Percentiles rank a stretch among this genome's conserved stretches.
phyloP scores from a whole-genome alignment of 2,113 vertebrate species.

The Cyprinodon variegatus region DNA sequence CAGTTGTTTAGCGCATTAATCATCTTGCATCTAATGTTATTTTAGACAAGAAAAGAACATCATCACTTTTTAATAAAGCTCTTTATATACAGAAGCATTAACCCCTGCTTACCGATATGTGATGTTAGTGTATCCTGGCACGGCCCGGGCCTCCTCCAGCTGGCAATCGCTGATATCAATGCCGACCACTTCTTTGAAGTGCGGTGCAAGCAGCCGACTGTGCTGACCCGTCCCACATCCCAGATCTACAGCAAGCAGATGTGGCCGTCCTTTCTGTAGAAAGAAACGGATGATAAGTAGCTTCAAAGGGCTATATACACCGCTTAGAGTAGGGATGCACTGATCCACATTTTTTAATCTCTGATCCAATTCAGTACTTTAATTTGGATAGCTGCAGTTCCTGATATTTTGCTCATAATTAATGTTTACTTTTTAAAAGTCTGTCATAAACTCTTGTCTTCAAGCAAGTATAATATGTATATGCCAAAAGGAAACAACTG shows the following conservation, averaged over 20 bases:
- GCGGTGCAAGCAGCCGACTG: slow-evolving; percentile 61
- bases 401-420: no score
- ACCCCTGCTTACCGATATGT: slow-evolving; percentile 78
- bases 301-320: no score
- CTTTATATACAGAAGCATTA: not conserved
- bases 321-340: no score
- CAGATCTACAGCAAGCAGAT: slow-evolving; percentile 76
- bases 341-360: no score
- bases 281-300: not conserved
- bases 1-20: not conserved
- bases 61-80: not conserved
- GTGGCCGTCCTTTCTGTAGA: slow-evolving; percentile 68
- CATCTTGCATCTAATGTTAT: not conserved
- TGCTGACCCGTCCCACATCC: slow-evolving; percentile 81
- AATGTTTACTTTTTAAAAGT: no score
- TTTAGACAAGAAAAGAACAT: not conserved
- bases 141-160: slow-evolving; percentile 68
- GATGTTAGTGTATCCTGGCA: slow-evolving; percentile 64
- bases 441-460: no score
- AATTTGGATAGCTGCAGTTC: no score
- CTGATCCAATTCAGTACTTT: no score
- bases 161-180: slow-evolving; percentile 77
- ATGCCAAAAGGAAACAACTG: no score
- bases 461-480: no score
- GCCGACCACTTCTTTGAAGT: slow-evolving; percentile 76